Conservation (phyloP, 2,888 invertebrate genomes). For the Nephrotoma guestfalica region DNA sequence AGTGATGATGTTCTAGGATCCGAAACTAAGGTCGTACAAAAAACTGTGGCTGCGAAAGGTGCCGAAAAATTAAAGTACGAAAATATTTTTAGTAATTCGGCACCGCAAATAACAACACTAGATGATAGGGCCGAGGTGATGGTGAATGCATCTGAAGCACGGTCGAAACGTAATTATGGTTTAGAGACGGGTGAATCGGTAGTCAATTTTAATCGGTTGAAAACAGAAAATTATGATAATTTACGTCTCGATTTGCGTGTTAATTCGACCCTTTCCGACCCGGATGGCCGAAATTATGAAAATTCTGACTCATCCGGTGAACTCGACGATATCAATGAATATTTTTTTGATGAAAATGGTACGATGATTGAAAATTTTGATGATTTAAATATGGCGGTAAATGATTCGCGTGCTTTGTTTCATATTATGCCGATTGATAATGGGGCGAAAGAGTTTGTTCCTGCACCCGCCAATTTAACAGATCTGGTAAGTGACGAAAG, state of each 20-base stretch:
- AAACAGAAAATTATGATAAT: not conserved
- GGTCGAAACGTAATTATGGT: not conserved
- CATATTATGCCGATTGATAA: not conserved
- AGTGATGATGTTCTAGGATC: not conserved
- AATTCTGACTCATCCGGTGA: not conserved
- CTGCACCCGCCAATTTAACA: too few relatives aligned
- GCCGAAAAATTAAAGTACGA: not conserved
- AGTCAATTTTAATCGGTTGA: not conserved
- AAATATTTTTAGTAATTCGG: not conserved
- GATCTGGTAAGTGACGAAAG: not conserved
- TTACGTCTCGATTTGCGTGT: not conserved
- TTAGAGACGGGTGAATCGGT: not conserved
- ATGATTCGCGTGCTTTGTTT: not conserved
- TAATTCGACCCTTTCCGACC: not conserved
- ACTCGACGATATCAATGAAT: constrained; percentile 2
- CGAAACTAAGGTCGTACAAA: not conserved
- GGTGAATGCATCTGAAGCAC: not conserved
- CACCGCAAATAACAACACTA: not conserved
- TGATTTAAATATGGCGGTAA: constrained; percentile 8
- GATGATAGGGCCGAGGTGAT: too few relatives aligned
- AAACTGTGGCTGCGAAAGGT: not conserved
- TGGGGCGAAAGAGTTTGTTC: not conserved
- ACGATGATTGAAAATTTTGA: constrained; percentile 14
- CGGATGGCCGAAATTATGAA: not conserved
- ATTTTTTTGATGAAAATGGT: constrained; percentile 8